Conservation (phyloP, 2,797 vertebrate genomes). For the Protonibea diacanthus region DNA sequence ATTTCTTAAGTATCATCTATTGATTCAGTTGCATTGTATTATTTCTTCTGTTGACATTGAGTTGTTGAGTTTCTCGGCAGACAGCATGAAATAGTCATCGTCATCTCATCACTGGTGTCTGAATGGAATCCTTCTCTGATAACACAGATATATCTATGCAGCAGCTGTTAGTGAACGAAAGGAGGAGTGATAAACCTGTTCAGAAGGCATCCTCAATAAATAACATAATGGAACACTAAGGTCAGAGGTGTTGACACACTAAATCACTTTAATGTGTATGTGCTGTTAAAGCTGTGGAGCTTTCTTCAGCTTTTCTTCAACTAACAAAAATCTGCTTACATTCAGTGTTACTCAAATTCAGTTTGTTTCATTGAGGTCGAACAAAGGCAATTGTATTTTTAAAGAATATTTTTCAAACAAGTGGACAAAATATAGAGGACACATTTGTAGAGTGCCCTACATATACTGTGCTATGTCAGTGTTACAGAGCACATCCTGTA, state of each 20-base stretch:
- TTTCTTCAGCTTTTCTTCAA: too few relatives aligned
- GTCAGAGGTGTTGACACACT: neutral
- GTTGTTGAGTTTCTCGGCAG: neutral
- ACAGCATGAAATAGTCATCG: neutral
- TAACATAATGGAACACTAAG: neutral
- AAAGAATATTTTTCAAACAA: too few relatives aligned
- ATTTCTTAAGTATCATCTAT: neutral
- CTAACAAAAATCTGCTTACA: neutral
- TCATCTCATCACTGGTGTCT: neutral
- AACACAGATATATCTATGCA: neutral
- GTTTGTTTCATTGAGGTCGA: neutral
- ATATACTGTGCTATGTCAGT: too few relatives aligned
- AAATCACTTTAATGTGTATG: neutral
- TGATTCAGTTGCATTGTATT: neutral
- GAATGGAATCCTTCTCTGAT: neutral
- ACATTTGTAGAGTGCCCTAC: too few relatives aligned
- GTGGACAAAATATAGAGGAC: too few relatives aligned
- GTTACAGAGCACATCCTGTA: too few relatives aligned
- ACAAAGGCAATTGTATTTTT: neutral
- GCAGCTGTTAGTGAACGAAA: neutral
- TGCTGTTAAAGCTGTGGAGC: neutral
- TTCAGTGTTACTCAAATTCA: neutral
- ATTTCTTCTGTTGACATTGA: neutral
- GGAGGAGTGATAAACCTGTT: neutral
- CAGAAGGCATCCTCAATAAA: neutral